These are phyloP conservation scores for Thomomys bottae DNA, from an alignment of 2,113 vertebrate species.

Conservation along the genomic window DNA sequence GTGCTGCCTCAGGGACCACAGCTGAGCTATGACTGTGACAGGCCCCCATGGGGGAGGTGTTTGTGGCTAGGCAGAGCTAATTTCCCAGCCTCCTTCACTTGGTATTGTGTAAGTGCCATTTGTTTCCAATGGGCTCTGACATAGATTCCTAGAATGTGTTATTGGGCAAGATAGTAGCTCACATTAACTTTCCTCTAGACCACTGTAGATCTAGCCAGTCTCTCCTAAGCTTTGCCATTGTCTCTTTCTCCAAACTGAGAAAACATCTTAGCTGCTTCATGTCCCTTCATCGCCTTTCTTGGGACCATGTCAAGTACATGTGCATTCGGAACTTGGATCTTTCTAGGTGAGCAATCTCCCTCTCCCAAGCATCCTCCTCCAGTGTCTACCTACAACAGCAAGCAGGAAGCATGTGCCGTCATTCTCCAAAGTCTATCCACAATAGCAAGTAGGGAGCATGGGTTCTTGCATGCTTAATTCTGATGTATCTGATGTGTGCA, in stretches of 20 bases:
- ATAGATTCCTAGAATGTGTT: too few relatives aligned
- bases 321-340: neutral
- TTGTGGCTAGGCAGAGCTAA: too few relatives aligned
- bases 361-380: neutral
- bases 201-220: neutral
- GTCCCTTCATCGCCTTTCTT: neutral
- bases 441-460: fast-evolving
- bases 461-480: neutral
- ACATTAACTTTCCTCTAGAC: neutral
- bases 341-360: neutral
- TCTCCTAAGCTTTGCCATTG: neutral
- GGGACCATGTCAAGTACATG: neutral
- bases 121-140: too few relatives aligned
- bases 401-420: fast-evolving
- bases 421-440: neutral
- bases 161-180: too few relatives aligned
- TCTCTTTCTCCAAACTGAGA: neutral
- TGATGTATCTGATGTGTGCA: fast-evolving
- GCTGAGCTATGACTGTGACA: too few relatives aligned
- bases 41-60: too few relatives aligned
- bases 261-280: neutral
- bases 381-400: fast-evolving
- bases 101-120: too few relatives aligned
- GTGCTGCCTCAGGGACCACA: too few relatives aligned
- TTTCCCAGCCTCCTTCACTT: too few relatives aligned